Percentiles rank a stretch among this genome's conserved stretches.
Conservation (phyloP, 2,888 invertebrate genomes). For the Mimumesa dahlbomi region DNA sequence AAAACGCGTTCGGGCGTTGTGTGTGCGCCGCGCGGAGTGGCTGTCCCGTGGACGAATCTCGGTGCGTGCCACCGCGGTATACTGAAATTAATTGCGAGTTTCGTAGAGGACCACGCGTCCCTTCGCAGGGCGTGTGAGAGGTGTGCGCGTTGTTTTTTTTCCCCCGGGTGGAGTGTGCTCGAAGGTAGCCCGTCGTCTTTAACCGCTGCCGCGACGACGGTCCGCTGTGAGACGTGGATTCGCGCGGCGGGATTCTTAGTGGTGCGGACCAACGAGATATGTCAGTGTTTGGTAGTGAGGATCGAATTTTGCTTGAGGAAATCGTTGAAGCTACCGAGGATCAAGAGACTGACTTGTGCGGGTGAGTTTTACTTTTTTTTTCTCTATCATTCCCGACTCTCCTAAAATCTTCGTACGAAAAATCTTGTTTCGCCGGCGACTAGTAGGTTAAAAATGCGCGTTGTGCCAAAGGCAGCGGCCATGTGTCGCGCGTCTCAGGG, state of each 20-base stretch:
- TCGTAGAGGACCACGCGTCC: neutral
- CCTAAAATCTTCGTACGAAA: too few species aligned
- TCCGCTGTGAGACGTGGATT: slow-evolving; percentile 55
- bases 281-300: slow-evolving; percentile 82
- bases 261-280: slow-evolving; percentile 77
- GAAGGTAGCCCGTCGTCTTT: slow-evolving; percentile 50
- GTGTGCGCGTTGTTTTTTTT: slow-evolving; percentile 53
- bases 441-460: neutral
- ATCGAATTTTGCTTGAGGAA: slow-evolving; percentile 82
- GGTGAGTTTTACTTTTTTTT: slow-evolving; percentile 66
- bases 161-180: slow-evolving; percentile 51
- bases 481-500: slow-evolving; percentile 23
- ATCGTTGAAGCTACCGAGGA: slow-evolving; percentile 82
- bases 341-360: slow-evolving; percentile 75
- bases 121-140: neutral
- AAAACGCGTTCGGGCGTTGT: slow-evolving; percentile 82
- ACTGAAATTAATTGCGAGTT: slow-evolving; percentile 28
- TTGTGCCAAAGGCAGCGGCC: too few species aligned
- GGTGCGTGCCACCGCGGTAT: slow-evolving; percentile 55
- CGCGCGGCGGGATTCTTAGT: slow-evolving; percentile 60
- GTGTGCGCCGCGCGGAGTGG: slow-evolving; percentile 79
- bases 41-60: slow-evolving; percentile 80
- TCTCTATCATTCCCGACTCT: too few species aligned
- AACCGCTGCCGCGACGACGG: slow-evolving; percentile 56
- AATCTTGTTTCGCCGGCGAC: slow-evolving; percentile 1